phyloP scores from a whole-genome alignment of 1,140 invertebrate species.

The Aphaenogaster ashmeadi region DNA sequence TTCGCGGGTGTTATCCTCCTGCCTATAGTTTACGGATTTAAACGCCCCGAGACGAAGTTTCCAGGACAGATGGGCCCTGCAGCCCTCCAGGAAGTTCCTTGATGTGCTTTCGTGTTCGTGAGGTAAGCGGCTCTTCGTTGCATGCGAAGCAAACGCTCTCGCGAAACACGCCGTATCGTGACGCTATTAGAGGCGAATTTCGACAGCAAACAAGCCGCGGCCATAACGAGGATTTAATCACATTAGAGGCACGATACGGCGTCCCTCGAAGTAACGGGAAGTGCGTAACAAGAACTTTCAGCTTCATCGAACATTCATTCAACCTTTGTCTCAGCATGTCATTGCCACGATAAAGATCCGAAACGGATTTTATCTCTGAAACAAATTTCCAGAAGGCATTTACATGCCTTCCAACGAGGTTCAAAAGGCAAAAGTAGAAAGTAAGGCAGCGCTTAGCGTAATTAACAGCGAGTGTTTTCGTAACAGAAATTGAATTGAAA shows the following conservation, averaged over 20 bases:
- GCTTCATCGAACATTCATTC: conserved; percentile 28
- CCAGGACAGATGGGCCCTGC: conserved; percentile 47
- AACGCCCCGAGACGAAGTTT: conserved; percentile 55
- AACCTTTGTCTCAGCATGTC: background rate
- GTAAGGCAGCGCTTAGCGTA: conserved; percentile 11
- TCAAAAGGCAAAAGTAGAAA: conserved; percentile 19
- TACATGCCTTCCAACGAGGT: background rate
- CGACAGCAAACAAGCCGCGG: conserved; percentile 70
- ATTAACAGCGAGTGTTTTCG: conserved; percentile 38
- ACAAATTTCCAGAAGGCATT: conserved; percentile 23
- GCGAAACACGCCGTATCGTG: conserved; percentile 36
- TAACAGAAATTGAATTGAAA: conserved; percentile 43
- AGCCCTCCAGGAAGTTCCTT: conserved; percentile 25
- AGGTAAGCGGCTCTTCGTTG: conserved; percentile 48
- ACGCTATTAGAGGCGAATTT: conserved; percentile 76
- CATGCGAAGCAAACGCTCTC: conserved; percentile 18
- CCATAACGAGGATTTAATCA: conserved; percentile 80
- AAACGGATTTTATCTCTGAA: conserved; percentile 15
- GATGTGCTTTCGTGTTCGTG: conserved; percentile 53
- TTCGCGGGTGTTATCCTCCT: conserved; percentile 45
- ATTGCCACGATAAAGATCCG: background rate
- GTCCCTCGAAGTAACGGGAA: background rate
- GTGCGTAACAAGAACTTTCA: conserved; percentile 44
- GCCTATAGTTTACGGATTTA: conserved; percentile 57
- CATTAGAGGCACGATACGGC: conserved; percentile 64